Evolutionary conservation across 2,888 invertebrate species (phyloP).

Genomic region (Eilema depressum): DNA sequence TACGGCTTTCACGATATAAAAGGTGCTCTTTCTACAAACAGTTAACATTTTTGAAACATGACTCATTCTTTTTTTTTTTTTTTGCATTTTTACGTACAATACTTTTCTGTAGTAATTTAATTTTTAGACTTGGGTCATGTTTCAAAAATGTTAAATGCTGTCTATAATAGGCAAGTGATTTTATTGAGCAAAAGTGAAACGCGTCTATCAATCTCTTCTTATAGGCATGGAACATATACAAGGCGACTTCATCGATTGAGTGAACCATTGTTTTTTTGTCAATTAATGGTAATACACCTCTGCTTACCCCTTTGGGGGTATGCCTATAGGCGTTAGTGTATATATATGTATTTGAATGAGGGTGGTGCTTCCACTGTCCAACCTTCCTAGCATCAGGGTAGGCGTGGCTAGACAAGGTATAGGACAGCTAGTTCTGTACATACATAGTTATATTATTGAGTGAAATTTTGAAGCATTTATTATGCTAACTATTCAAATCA

Average conservation of each 20-base stretch:
- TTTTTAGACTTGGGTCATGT: no score
- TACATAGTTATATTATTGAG: background rate
- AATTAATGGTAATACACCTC: background rate
- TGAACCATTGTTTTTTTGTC: no score
- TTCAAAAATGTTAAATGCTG: no score
- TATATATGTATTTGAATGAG: background rate
- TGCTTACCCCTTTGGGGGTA: background rate
- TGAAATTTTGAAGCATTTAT: no score
- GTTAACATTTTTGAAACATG: background rate
- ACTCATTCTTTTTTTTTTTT: background rate
- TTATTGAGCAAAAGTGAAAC: no score
- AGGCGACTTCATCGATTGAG: no score
- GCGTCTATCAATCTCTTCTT: no score
- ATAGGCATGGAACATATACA: no score
- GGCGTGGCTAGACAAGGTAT: background rate
- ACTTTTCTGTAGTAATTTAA: no score
- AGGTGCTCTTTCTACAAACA: background rate
- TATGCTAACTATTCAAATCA: no score
- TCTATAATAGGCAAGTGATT: no score
- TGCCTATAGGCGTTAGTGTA: background rate
- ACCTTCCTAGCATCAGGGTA: background rate
- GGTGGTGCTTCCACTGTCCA: background rate
- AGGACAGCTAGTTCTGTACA: background rate
- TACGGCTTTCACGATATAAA: background rate
- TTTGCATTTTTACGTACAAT: background rate